A percentile compares a stretch with the other conserved stretches of the same genome.
These are phyloP conservation scores for Alethe diademata DNA, from an alignment of 2,113 vertebrate species.

Conservation along the genomic window DNA sequence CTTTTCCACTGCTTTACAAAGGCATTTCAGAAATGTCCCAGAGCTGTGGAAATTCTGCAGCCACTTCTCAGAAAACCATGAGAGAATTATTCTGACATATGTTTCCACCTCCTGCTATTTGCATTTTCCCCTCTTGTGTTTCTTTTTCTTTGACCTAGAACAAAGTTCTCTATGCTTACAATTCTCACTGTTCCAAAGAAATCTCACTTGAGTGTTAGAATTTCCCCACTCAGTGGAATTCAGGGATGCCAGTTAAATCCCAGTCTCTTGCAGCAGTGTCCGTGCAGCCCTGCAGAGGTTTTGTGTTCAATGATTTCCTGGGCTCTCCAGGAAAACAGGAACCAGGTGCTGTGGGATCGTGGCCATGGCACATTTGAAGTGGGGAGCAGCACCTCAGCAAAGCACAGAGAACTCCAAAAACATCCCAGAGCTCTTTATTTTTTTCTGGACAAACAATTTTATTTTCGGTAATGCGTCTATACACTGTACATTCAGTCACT, in stretches of 20 bases:
- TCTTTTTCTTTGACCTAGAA: slow-evolving; percentile 7
- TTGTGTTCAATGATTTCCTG: fast-evolving
- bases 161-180: neutral
- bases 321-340: neutral
- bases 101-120: slow-evolving; percentile 43
- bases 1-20: slow-evolving; percentile 46
- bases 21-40: slow-evolving; percentile 21
- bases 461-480: slow-evolving; percentile 96
- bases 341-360: neutral
- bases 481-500: slow-evolving; percentile 98
- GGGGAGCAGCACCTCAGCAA: neutral
- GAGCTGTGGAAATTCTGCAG: slow-evolving; percentile 58
- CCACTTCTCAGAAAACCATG: slow-evolving; percentile 51
- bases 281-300: neutral
- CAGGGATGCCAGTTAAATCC: fast-evolving
- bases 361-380: neutral
- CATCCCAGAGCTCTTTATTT: neutral
- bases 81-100: slow-evolving; percentile 25
- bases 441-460: slow-evolving; percentile 92
- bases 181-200: neutral
- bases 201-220: neutral
- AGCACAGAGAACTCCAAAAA: neutral
- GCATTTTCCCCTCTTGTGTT: neutral
- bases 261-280: neutral
- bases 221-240: fast-evolving